Evolutionary conservation across 2,888 invertebrate genomes (phyloP), one percentile per base, ranked within the genome.

Genomic region (Elysia crispata): DNA sequence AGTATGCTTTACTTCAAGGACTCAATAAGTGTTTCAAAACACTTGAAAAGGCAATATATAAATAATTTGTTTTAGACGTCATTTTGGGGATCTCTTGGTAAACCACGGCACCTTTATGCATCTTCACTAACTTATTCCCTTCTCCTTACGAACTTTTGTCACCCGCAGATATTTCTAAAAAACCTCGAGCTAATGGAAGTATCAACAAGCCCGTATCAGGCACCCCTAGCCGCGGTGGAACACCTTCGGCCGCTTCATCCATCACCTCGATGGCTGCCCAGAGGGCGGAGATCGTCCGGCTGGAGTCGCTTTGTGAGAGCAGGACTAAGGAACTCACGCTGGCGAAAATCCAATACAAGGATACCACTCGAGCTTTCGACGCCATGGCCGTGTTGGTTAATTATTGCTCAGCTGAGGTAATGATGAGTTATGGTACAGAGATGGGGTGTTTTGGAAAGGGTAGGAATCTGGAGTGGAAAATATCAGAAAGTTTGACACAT

Each of bases 341-440:
- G 57, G 85, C 90, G 64, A 90, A 89, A 82, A 87, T 91, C 80
- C 89, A 92, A 83, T 87, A 92, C 82, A 92, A 93, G 84, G 92
- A 93, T 82, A 92, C 94, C 72, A 94, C 95, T 72, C 94, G 95
- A 87, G 95, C 96, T 80, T 94, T 96, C 77, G 96, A 97, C 92
- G 97, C 96, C 64, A 94, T 97, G 88, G 95, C 96, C 82, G 95
- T 96, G 85, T 94, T 97, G 84, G 95, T 97, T 86, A 96, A 97
- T 92, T 96, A 97, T 93, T 94, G 97, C 91, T 95, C 96, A 69
- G 90, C 92, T 83, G 93, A 94, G 91, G 94, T 94, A 88, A 90
- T 60, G 60, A 1, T 41, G 69, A 0, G 5, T 41, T 41, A 41
- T 6, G 41, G n/a, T n/a, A n/a, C n/a, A n/a, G n/a, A n/a, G n/a